These are phyloP conservation scores for Andrena cerasifolii DNA, from an alignment of 1,140 invertebrate genomes.

Conservation along the genomic window DNA sequence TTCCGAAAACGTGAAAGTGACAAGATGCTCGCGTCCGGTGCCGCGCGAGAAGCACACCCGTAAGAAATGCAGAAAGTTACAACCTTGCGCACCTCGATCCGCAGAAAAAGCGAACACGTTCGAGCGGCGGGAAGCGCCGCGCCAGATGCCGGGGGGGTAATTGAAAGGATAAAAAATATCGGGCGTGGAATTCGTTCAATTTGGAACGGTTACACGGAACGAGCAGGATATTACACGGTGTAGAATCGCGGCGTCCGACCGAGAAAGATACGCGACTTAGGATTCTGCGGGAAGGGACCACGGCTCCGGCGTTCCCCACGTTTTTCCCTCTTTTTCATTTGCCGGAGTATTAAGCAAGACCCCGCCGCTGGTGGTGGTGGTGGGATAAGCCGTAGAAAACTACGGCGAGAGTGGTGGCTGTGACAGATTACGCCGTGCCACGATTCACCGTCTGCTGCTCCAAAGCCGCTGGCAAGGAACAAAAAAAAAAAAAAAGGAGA, in stretches of 20 bases:
- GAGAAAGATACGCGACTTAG: slow-evolving; percentile 36
- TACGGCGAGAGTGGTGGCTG: slow-evolving; percentile 75
- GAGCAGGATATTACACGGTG: slow-evolving; percentile 36
- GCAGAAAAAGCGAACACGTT: no score
- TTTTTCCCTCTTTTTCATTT: slow-evolving; percentile 59
- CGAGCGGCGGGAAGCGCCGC: not conserved
- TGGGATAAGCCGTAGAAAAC: slow-evolving; percentile 79
- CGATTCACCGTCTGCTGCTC: slow-evolving; percentile 64
- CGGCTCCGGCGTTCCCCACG: not conserved
- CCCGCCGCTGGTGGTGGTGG: slow-evolving; percentile 61
- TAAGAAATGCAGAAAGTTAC: no score
- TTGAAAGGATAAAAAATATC: not conserved
- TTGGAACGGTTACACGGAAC: not conserved
- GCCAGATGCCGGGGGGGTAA: not conserved
- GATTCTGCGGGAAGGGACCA: not conserved
- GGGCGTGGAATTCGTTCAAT: not conserved
- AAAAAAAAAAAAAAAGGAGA: slow-evolving; percentile 40
- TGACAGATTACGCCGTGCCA: slow-evolving; percentile 78
- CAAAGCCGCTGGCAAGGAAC: slow-evolving; percentile 58
- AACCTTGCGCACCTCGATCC: not conserved
- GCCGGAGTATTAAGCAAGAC: slow-evolving; percentile 75
- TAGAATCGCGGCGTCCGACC: slow-evolving; percentile 27
- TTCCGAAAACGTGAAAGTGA: no score
- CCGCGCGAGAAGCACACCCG: no score
- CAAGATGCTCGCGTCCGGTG: no score